Percentiles rank a stretch among this genome's conserved stretches.
phyloP scores from a whole-genome alignment of 2,888 invertebrate species.

The Platycheirus rosarum region DNA sequence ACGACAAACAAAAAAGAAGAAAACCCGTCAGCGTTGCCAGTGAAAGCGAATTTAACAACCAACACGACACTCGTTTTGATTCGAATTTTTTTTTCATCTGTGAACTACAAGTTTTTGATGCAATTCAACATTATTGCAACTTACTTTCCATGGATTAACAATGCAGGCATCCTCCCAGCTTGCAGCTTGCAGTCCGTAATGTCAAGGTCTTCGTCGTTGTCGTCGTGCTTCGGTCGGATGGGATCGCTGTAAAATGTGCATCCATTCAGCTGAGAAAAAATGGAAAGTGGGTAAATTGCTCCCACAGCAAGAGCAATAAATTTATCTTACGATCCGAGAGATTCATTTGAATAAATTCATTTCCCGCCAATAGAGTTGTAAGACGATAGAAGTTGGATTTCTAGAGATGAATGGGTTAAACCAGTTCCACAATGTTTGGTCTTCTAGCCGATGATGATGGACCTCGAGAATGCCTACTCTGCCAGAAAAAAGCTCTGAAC shows the following conservation, averaged over 20 bases:
- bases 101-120: conserved; percentile 59
- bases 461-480: background rate
- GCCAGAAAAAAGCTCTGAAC: conserved; percentile 6
- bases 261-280: conserved; percentile 42
- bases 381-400: conserved; percentile 17
- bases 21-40: conserved; percentile 43
- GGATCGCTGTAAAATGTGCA: conserved; percentile 21
- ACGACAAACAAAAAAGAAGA: conserved; percentile 15
- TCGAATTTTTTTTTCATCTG: conserved; percentile 4
- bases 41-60: conserved; percentile 65
- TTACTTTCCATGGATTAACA: conserved; percentile 59
- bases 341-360: conserved; percentile 55
- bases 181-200: conserved; percentile 38
- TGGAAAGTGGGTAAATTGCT: conserved; percentile 73
- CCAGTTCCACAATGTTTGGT: conserved; percentile 42
- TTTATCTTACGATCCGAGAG: too few species aligned
- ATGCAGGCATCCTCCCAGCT: conserved; percentile 29
- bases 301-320: conserved; percentile 49
- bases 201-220: conserved; percentile 70
- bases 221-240: too few species aligned
- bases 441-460: conserved; percentile 1
- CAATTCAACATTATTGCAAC: conserved; percentile 54
- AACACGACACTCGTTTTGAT: conserved; percentile 48
- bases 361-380: conserved; percentile 61
- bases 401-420: conserved; percentile 35